Evolutionary conservation across 2,113 vertebrate species (phyloP).

Genomic region (Odontophorus gujanensis): DNA sequence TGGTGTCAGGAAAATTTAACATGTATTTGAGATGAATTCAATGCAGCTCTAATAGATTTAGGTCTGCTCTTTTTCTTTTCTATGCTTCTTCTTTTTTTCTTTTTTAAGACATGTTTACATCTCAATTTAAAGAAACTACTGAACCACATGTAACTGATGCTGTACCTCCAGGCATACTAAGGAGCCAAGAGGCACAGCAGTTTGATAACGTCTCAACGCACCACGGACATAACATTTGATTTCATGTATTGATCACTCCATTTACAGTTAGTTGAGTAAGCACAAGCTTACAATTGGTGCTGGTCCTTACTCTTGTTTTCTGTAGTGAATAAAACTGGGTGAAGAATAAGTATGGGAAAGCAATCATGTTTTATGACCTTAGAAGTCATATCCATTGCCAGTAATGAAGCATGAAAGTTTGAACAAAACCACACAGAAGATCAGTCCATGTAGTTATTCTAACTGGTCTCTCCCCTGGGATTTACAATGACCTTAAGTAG

Average conservation of each 20-base stretch:
- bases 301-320: neutral
- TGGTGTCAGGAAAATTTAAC: conserved; percentile 36
- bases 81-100: neutral
- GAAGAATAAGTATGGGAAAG: neutral
- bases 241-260: conserved; percentile 31
- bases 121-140: conserved; percentile 12
- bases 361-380: neutral
- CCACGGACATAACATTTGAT: neutral
- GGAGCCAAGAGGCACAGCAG: neutral
- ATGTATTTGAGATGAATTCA: neutral
- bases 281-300: neutral
- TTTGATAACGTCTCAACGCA: neutral
- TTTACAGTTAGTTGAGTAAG: neutral
- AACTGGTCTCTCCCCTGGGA: neutral
- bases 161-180: neutral
- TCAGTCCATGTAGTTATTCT: neutral
- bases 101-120: conserved; percentile 9
- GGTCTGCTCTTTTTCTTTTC: neutral
- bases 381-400: neutral
- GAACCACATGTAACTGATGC: neutral
- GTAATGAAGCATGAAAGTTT: neutral
- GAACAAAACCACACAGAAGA: neutral
- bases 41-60: neutral
- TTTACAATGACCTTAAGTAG: neutral
- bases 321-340: neutral